Base-by-base conservation (phyloP, 2,888 invertebrate species). In the Oconnorella tubifera region DNA sequence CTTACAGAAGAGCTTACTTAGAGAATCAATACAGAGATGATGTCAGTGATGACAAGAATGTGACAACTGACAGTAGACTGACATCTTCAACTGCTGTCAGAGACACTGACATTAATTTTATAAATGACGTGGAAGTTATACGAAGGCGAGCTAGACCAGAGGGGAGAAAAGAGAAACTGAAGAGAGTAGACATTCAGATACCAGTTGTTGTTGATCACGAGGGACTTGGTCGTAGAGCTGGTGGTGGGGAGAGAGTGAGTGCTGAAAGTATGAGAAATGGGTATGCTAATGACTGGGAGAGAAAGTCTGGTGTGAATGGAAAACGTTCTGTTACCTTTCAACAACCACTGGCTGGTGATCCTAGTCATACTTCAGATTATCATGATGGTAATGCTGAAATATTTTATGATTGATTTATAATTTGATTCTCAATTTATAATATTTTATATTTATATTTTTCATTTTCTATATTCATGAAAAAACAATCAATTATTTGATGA, bases 41-140 rank as follows among this genome's bases (percentile, higher is more conserved):
- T n/a, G 40, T 40, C 40, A 40, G 19, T 40, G 40, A 40, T 40
- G 40, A 40, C n/a, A n/a, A n/a, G n/a, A n/a, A n/a, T n/a, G n/a
- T n/a, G n/a, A n/a, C n/a, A n/a, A n/a, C n/a, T n/a, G n/a, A n/a
- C n/a, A n/a, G n/a, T n/a, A n/a, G n/a, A n/a, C n/a, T n/a, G 40
- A 40, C 40, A 40, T 40, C 40, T 40, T 40, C 19, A 19, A 40
- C 40, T 10, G 40, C 40, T 19, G 40, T 40, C 19, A 10, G 10
- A 10, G 40, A 40, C 40, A 40, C 40, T 19, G 40, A 40, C 40
- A 40, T 40, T 19, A 10, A 19, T 40, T 40, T 14, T 19, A 10
- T 40, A 10, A 40, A 40, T 19, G 40, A 40, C 40, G 40, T 40
- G 10, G 10, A 10, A 40, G 40, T 19, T 19, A 14, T 19, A 10